Base-by-base conservation (phyloP, 2,888 invertebrate genomes). In the Argyresthia albistria region DNA sequence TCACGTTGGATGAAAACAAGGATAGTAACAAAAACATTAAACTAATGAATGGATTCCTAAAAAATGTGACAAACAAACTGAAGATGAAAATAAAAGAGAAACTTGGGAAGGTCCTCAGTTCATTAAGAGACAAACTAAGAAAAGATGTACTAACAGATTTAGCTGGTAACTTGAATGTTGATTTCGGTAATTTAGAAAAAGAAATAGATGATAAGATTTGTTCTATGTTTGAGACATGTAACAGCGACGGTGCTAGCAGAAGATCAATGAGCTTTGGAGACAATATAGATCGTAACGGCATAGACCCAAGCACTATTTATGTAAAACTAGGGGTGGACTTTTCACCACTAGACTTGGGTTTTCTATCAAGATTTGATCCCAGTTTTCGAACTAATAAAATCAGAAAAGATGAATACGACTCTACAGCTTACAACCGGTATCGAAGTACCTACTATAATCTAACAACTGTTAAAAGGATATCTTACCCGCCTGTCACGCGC, bases 151-250 rank as follows among this genome's bases (percentile, higher is more conserved):
- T 62, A 49, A 52, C 68, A 51, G 81, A 84, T 55, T 55, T 83
- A 4, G 54, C 46, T 3, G 63, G 67, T 0, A 80, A 78, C 52
- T 55, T 77, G 8, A 64, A 59, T 37, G 56, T 70, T 0, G 81
- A 82, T 46, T 59, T 82, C 43, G 65, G 61, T 0, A 74, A 74
- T 56, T 53, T 76, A 15, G 62, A 64, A 57, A 58, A 55, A 1
- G 63, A 67, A 8, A 59, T 64, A 1, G 52, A 55, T 11, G 56
- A 59, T 0, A 65, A 57, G 52, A 59, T 77, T n/a, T 84, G 83
- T 57, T 45, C 55, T 0, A 54, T 58, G 15, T 83, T 84, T 52
- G 55, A 61, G 1, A 53, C 61, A 0, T 83, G 83, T 51, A 80
- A 81, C 36, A 64, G 70, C 4, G 60, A 14, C 10, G 1, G 15